Evolutionary conservation across 2,797 vertebrate species (phyloP), one percentile per base, ranked within the genome.

Genomic region (Hydrophis major): DNA sequence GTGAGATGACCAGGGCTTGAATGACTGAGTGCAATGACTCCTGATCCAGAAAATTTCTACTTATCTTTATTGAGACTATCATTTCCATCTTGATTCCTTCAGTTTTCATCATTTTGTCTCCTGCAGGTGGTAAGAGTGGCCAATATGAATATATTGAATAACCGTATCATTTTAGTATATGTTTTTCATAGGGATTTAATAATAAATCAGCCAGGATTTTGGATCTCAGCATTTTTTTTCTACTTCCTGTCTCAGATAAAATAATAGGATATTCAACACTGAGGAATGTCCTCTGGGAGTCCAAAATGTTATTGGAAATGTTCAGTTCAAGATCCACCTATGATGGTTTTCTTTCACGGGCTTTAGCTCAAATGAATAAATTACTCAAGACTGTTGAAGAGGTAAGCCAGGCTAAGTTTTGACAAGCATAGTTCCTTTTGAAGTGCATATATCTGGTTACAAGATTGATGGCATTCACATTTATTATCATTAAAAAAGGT

Each of bases 321-420:
- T 98, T 98, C 94, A 97, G 97, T 94, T 96, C 95, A 69, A 97
- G 97, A 92, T 98, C 98, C 53, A 96, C 97, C 93, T 98, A 98
- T 93, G 96, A 97, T 0, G 98, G 98, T 42, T 59, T 97, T 57
- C 97, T 98, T 92, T 94, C 97, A 4, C 96, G 60, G 94, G 96
- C 97, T 57, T 97, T 97, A 22, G 94, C 96, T 93, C 95, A 96
- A 91, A 92, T 98, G 28, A 95, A 93, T 57, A 97, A 96, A 28
- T 96, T 98, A 0, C 94, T 96, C 53, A 94, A 97, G 50, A 94
- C 69, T 0, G 57, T 97, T 0, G 4, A 91, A 89, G 94, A 98
- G 98, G 98, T 98, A 96, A 97, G 96, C 47, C 4, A 13, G 89
- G 14, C 6, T 94, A 86, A 0, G 59, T 22, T 92, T 56, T 78